Evolutionary conservation across 2,113 vertebrate genomes (phyloP), one percentile per base, ranked within the genome.

Genomic region (Grammomys dolichurus): DNA sequence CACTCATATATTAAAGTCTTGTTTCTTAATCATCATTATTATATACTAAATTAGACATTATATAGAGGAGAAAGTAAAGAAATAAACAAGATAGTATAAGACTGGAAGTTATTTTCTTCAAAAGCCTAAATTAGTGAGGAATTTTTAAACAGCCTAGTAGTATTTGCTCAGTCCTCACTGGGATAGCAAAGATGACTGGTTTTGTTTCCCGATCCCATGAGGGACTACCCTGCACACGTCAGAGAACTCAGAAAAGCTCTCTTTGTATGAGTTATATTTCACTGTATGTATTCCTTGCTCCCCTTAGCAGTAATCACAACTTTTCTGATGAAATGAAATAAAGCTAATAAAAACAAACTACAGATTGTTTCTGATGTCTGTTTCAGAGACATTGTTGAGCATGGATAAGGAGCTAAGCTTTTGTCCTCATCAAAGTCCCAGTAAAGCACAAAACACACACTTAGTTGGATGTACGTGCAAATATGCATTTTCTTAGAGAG

Each of bases 41-140:
- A 7, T 9, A 33, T 28, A 80, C 77, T 90, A 86, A 86, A 87
- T 20, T 54, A 8, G 26, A 19, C 85, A 69, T 88, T 70, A 82
- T 73, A 60, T 80, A 3, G 2, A 4, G 2, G 33, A 54, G 19
- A 9, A 3, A 75, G 40, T 40, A 46, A 93, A 76, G 60, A 17
- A 56, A 91, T 67, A 81, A 87, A 75, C 10, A 36, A 36, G 24
- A 84, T 85, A 4, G 7, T 48, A 95, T 43, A 76, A 26, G 11
- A 60, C 19, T 80, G n/a, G 63, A 84, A 40, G 93, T 84, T 87
- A 80, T 73, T 95, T 95, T 81, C 9, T 13, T 26, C n/a, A 43
- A 48, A 9, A 72, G 10, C 46, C 80, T 82, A 58, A 40, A 60
- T 87, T 67, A 89, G 67, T 75, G 12, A 14, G 3, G 12, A 10